These are phyloP conservation scores for Notodonta ziczac DNA, from an alignment of 2,888 invertebrate genomes.

Conservation along the genomic window DNA sequence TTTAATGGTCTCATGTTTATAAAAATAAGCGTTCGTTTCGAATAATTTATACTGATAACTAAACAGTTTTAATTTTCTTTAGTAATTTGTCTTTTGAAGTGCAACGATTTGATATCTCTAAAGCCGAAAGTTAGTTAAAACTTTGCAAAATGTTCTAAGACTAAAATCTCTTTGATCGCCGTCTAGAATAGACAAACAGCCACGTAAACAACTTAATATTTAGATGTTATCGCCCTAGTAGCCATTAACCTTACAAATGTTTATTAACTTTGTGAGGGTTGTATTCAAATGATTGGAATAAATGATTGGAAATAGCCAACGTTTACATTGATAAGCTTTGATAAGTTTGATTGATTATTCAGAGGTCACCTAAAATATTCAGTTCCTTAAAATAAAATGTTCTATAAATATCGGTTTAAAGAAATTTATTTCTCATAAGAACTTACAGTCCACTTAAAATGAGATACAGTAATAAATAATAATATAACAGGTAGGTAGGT, in stretches of 20 bases:
- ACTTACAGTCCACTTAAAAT: too few relatives aligned
- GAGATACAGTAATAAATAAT: too few relatives aligned
- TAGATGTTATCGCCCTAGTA: background rate
- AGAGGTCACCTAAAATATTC: background rate
- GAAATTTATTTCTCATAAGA: too few relatives aligned
- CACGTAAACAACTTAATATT: background rate
- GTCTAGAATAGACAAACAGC: background rate
- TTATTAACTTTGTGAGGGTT: background rate
- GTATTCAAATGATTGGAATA: background rate
- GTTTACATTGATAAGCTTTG: background rate
- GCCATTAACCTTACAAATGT: background rate
- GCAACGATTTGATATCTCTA: background rate
- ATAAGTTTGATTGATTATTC: background rate
- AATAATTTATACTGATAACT: too few relatives aligned
- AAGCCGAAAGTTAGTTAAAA: too few relatives aligned
- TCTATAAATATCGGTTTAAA: too few relatives aligned
- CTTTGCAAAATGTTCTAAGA: background rate
- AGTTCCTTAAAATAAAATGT: too few relatives aligned
- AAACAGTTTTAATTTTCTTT: conserved; percentile 1
- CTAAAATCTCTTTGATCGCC: background rate
- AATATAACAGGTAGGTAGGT: too few relatives aligned
- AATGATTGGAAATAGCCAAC: background rate
- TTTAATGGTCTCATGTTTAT: too few relatives aligned
- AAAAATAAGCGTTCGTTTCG: too few relatives aligned
- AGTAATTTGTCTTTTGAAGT: background rate